Evolutionary conservation across 2,113 vertebrate species (phyloP), one percentile per base, ranked within the genome.

Genomic region (Dipodomys merriami): DNA sequence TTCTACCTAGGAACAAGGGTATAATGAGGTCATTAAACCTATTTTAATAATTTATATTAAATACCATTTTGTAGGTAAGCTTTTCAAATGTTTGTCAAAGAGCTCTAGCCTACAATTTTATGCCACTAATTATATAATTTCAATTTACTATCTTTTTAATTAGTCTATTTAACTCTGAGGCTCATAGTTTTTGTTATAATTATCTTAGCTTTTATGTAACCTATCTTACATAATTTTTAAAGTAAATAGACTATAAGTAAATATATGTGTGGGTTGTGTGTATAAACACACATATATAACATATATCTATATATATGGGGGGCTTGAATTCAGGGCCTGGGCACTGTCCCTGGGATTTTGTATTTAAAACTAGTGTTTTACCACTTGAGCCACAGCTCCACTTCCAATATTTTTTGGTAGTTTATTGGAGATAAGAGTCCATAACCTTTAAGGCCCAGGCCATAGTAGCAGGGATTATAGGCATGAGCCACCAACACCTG

Each of bases 81-180:
- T 90, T 90, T 84, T 88, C 29, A 93, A 93, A 95, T 77, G 30
- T 93, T 83, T 71, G 27, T 73, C 83, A 91, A 16, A 88, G 39
- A 91, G 74, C 12, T 29, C 74, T 86, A 93, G 35, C 15, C 44
- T 94, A 78, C 46, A 90, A 93, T 95, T 93, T 91, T 95, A 88
- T 93, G 74, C n/a, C 72, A 95, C 65, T 72, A 94, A 90, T 93
- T 91, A 60, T 9, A 83, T 72, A 57, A 84, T 89, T 95, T 95
- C 46, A 84, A 91, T 76, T 88, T 87, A 91, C 33, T 39, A 6
- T 80, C 39, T 94, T 91, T 86, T 81, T 12, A 93, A 86, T 91
- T 86, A 86, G 92, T 35, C 46, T 86, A 16, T 76, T n/a, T 94
- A 94, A 88, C 80, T 87, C 92, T 77, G 25, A 57, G 57, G 7